phyloP scores from a whole-genome alignment of 2,888 invertebrate species.

The Seira musarum region DNA sequence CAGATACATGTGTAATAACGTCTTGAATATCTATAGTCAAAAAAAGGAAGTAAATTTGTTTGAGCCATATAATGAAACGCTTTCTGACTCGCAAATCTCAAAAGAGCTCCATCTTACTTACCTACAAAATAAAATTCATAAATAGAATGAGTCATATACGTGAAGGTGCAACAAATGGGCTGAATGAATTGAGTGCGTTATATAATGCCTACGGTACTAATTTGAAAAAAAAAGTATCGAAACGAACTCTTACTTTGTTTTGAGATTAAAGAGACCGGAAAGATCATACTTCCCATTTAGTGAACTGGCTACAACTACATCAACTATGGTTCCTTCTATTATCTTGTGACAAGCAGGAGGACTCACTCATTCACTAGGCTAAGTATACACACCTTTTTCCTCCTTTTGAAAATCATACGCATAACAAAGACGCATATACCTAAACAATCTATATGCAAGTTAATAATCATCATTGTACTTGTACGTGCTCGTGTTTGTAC shows the following conservation, averaged over 20 bases:
- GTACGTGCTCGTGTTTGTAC: not conserved
- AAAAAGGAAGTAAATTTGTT: conserved; percentile 51
- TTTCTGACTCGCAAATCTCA: conserved; percentile 45
- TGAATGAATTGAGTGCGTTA: not conserved
- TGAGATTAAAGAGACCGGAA: conserved; percentile 61
- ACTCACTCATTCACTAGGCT: conserved; percentile 20
- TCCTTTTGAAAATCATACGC: not conserved
- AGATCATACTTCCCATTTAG: conserved; percentile 56
- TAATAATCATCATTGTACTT: not conserved
- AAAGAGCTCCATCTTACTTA: not conserved
- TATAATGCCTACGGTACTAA: conserved; percentile 7
- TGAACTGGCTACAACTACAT: conserved; percentile 5
- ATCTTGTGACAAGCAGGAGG: conserved; percentile 15
- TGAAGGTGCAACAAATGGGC: not conserved
- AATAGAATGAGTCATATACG: not conserved
- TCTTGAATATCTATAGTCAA: not conserved
- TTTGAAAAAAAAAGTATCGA: conserved; percentile 6
- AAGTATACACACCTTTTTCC: not conserved
- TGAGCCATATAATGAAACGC: conserved; percentile 45
- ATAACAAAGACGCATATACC: not conserved
- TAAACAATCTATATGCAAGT: not conserved
- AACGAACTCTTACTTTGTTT: not conserved
- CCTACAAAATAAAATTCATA: not conserved
- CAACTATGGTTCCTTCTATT: conserved; percentile 33
- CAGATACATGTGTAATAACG: not conserved